phyloP scores from a whole-genome alignment of 2,797 vertebrate species.

The Helostoma temminkii region DNA sequence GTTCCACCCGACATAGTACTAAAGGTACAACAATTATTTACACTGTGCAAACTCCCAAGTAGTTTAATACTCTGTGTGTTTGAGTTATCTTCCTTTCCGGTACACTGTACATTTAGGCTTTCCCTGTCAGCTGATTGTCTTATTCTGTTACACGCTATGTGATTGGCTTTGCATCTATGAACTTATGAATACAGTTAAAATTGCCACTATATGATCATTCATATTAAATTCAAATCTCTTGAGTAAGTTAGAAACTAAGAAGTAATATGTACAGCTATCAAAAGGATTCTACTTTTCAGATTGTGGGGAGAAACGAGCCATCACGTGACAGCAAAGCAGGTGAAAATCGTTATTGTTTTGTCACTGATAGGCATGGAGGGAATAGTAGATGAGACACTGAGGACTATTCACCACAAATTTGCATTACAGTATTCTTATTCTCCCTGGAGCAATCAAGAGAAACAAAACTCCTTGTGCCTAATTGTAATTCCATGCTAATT shows the following conservation, averaged over 20 bases:
- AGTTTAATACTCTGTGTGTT: no score
- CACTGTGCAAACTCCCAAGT: no score
- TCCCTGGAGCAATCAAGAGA: constrained; percentile 32
- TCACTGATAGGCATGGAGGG: constrained; percentile 3
- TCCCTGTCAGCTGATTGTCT: no score
- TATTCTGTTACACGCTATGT: no score
- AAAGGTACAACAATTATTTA: no score
- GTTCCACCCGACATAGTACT: no score
- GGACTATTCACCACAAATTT: constrained; percentile 8
- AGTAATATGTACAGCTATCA: no score
- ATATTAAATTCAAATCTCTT: neutral
- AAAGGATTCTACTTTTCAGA: no score
- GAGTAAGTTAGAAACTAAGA: neutral
- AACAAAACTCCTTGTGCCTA: constrained; percentile 34
- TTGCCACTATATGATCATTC: neutral
- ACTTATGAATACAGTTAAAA: neutral
- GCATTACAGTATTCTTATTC: constrained; percentile 14
- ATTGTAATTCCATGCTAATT: constrained; percentile 47
- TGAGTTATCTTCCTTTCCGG: no score
- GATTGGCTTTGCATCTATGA: no score
- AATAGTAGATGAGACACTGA: constrained; percentile 38
- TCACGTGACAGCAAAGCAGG: constrained; percentile 20
- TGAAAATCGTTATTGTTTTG: constrained; percentile 47
- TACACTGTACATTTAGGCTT: no score
- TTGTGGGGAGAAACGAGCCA: no score